phyloP scores from a whole-genome alignment of 1,140 invertebrate species.

The roundworm (Caenorhabditis elegans) region WBcel235 BX284603.4:7077501-7078000 shows the following conservation, averaged over 20 bases:
- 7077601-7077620: too few species aligned
- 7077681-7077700: constrained; percentile 48
- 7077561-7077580: constrained; percentile 47
- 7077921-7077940: constrained; percentile 45
- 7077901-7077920: constrained; percentile 53
- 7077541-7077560: constrained; percentile 51
- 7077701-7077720: constrained; percentile 53
- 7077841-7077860: constrained; percentile 50
- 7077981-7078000: neutral
- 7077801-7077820: constrained; percentile 17
- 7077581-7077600: neutral
- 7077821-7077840: constrained; percentile 39
- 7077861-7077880: constrained; percentile 48
- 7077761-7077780: neutral
- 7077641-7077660: constrained; percentile 20
- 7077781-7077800: neutral
- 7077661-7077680: constrained; percentile 40
- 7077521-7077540: constrained; percentile 56
- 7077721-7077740: constrained; percentile 48
- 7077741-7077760: constrained; percentile 49
- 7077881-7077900: constrained; percentile 55
- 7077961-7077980: constrained; percentile 50
- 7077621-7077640: constrained; percentile 21
- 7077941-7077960: constrained; percentile 52
- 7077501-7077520: constrained; percentile 46